Evolutionary conservation across 2,113 vertebrate species (phyloP), one percentile per base, ranked within the genome.

Genomic region (Chunga burmeisteri): DNA sequence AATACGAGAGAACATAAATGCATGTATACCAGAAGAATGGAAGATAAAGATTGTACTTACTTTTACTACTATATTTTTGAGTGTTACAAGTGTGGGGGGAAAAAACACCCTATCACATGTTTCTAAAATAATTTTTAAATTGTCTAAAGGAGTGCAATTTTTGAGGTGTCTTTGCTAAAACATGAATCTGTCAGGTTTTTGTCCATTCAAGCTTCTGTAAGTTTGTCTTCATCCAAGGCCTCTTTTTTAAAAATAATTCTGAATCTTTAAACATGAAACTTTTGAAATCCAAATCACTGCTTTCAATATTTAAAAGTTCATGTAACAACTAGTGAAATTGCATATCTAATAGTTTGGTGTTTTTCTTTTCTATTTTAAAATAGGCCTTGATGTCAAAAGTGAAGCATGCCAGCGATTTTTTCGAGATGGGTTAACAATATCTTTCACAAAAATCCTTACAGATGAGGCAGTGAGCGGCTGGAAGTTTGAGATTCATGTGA

Each of bases 401-500:
- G 99, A 99, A 98, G 99, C 99, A 49, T 99, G 99, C 98, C 99
- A 99, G 98, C 98, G 99, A 98, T 99, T 99, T 99, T 99, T 99
- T 97, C 98, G 99, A 97, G 99, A 99, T 98, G 99, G 99, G 86
- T 96, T 99, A 96, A 99, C 99, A 97, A 99, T 99, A 98, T 99
- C 99, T 86, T 99, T 99, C 97, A 99, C 99, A 95, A 99, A 99
- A 98, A 99, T 99, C 98, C 99, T 99, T 98, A 99, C 99, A 63
- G 99, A 99, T 63, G 99, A 99, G 97, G 99, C 99, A 92, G 99
- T 99, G 97, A 99, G 99, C 44, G 99, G 99, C 96, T 99, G 99
- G 99, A 99, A 99, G 98, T 99, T 99, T 98, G 99, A 99, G 96
- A 99, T 99, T 97, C 99, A 99, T 98, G 99, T 99, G 97, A 99